Conservation (phyloP, 2,797 vertebrate genomes). For the Cossypha dichroa region DNA sequence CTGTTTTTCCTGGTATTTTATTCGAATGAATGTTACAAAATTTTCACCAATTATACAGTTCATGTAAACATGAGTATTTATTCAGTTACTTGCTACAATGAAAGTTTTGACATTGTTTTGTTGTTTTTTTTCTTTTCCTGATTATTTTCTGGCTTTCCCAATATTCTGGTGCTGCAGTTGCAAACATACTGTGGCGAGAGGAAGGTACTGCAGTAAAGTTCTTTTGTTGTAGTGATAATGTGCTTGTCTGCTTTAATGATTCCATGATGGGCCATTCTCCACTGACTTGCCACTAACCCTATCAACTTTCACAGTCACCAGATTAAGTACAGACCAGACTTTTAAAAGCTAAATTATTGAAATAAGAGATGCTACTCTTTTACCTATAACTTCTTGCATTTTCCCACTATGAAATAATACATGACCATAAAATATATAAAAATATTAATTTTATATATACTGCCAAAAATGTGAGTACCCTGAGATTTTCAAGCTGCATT, state of each 20-base stretch:
- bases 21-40: background rate
- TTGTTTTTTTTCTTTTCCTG: constrained; percentile 58
- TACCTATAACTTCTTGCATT: background rate
- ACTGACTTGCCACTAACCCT: constrained; percentile 60
- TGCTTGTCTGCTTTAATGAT: constrained; percentile 71
- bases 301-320: background rate
- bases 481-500: background rate
- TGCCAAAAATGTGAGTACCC: background rate
- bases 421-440: background rate
- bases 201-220: constrained; percentile 82
- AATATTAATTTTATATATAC: background rate
- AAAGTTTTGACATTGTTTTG: constrained; percentile 65
- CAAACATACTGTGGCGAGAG: constrained; percentile 90
- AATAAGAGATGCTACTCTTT: background rate
- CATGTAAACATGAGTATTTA: background rate
- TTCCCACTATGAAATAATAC: background rate
- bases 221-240: constrained; percentile 67
- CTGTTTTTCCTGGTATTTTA: background rate
- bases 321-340: background rate
- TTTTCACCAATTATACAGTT: background rate
- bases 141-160: constrained; percentile 60
- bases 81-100: background rate
- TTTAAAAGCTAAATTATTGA: constrained; percentile 7
- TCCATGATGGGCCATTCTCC: constrained; percentile 61
- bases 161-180: constrained; percentile 80